phyloP scores from a whole-genome alignment of 2,113 vertebrate species.

The Panurus biarmicus region DNA sequence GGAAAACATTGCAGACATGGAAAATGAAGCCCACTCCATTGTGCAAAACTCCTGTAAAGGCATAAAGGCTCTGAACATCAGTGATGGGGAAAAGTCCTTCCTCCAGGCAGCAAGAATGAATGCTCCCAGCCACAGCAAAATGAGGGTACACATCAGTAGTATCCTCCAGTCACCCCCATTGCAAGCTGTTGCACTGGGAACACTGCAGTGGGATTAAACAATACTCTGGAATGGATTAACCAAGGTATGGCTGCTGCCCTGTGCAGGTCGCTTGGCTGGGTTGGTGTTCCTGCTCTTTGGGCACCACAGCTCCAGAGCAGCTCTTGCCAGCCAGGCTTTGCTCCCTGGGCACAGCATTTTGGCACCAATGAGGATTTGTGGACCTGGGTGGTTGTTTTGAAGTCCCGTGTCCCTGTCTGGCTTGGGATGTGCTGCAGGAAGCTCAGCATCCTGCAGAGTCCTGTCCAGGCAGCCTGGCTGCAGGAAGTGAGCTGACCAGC shows the following conservation, averaged over 20 bases:
- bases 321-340: not conserved
- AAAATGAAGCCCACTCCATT: not conserved
- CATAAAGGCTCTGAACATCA: not conserved
- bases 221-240: not conserved
- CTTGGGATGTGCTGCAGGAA: not conserved
- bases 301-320: rapidly evolving
- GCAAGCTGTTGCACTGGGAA: not conserved
- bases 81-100: not conserved
- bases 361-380: not conserved
- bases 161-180: not conserved
- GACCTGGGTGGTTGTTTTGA: rapidly evolving
- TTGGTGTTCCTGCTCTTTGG: not conserved
- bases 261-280: not conserved
- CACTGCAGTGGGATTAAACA: not conserved
- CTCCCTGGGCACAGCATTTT: rapidly evolving
- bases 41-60: not conserved
- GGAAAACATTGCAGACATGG: not conserved
- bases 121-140: not conserved
- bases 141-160: not conserved
- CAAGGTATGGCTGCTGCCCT: not conserved
- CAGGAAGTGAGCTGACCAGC: not conserved
- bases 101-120: not conserved
- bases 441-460: not conserved
- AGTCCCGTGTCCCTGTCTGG: not conserved
- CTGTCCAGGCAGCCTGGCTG: not conserved